Evolutionary conservation across 2,113 vertebrate genomes (phyloP).

Genomic region (Poicephalus gulielmi): DNA sequence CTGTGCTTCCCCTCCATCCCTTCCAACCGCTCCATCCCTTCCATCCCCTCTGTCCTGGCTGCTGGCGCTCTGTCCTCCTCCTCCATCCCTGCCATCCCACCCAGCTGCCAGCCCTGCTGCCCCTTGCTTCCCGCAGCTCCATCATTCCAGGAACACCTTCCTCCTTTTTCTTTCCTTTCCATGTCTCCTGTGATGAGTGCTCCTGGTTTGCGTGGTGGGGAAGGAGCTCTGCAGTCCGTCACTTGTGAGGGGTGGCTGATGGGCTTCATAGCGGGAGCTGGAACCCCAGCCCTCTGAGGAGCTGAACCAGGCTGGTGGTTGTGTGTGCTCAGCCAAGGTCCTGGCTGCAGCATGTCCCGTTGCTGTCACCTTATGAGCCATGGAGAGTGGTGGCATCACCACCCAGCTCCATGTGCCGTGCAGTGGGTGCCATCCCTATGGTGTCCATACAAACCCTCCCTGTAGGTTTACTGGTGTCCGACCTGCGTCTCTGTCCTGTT

Average conservation of each 20-base stretch:
- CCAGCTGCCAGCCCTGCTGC: background rate
- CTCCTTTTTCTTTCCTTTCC: background rate
- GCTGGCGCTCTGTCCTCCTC: background rate
- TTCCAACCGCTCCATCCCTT: background rate
- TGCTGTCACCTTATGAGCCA: background rate
- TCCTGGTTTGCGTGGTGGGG: background rate
- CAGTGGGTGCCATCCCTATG: accelerated
- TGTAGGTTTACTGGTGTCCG: background rate
- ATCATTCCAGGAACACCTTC: background rate
- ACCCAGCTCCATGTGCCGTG: background rate
- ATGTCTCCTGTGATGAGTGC: background rate
- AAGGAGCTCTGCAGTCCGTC: background rate
- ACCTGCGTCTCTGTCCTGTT: background rate
- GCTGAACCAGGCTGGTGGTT: background rate
- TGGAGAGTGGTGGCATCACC: accelerated
- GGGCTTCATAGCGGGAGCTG: background rate
- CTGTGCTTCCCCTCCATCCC: background rate
- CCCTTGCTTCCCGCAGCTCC: background rate
- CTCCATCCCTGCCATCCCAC: background rate
- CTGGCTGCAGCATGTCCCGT: background rate
- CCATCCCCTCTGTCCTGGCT: background rate
- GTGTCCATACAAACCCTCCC: background rate
- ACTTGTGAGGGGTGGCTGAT: background rate
- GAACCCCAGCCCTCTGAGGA: background rate
- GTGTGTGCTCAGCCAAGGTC: background rate